These are phyloP conservation scores for Pachypanchax playfairii DNA, from an alignment of 2,113 vertebrate species.

Conservation along the genomic window DNA sequence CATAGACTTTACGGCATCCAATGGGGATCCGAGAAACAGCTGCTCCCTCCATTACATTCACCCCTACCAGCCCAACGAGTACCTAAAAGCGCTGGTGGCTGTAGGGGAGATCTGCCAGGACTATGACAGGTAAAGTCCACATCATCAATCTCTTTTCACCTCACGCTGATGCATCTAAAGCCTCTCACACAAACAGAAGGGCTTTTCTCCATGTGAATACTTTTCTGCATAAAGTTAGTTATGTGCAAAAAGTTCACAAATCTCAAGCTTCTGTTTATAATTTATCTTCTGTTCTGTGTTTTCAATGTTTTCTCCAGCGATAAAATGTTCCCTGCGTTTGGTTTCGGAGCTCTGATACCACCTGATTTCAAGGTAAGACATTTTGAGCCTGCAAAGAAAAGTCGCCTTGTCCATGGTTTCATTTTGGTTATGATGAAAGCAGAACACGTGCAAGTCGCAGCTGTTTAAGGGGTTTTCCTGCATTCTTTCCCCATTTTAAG, in stretches of 20 bases:
- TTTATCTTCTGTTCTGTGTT: constrained; percentile 3
- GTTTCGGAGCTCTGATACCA: constrained; percentile 97
- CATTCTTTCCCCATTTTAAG: constrained; percentile 71
- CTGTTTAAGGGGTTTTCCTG: not conserved
- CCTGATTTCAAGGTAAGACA: constrained; percentile 93
- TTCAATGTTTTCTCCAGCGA: constrained; percentile 85
- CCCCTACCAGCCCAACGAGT: constrained; percentile 98
- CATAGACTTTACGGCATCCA: constrained; percentile 98
- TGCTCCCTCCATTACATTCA: constrained; percentile 99
- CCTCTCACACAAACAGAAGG: not conserved
- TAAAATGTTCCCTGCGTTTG: constrained; percentile 99
- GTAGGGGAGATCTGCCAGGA: constrained; percentile 99
- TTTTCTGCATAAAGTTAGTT: not conserved
- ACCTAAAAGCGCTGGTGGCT: constrained; percentile 96
- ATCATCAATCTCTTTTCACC: constrained; percentile 47
- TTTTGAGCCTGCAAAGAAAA: not conserved
- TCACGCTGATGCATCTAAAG: constrained; percentile 12
- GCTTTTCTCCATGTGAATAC: constrained; percentile 3
- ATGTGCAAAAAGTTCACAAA: not conserved
- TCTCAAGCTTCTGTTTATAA: constrained; percentile 8
- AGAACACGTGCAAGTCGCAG: constrained; percentile 22
- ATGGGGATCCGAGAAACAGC: constrained; percentile 97
- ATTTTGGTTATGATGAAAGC: constrained; percentile 61
- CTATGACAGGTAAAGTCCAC: constrained; percentile 91
- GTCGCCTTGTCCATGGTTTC: constrained; percentile 22